A percentile compares a stretch with the other conserved stretches of the same genome.
phyloP scores from a whole-genome alignment of 2,797 vertebrate genomes.

The Platyrinchus mystaceus region DNA sequence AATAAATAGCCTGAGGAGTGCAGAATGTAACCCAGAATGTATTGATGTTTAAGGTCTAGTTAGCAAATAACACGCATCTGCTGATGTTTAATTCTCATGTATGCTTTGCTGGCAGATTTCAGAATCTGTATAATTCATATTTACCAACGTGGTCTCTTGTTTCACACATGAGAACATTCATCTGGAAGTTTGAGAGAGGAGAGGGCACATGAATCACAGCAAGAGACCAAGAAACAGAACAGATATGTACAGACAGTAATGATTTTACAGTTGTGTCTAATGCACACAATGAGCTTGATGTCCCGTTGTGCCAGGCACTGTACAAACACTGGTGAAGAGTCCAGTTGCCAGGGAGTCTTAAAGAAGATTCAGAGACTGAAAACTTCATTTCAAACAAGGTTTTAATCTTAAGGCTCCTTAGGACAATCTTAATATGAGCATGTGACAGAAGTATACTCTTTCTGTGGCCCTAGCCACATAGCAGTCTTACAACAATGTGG shows the following conservation, averaged over 20 bases:
- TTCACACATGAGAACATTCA: conserved; percentile 11
- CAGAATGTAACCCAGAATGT: not conserved
- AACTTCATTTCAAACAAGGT: not conserved
- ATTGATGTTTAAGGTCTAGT: conserved; percentile 52
- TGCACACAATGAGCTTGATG: not conserved
- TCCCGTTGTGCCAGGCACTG: not conserved
- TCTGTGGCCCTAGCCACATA: not conserved
- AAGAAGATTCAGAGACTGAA: not conserved
- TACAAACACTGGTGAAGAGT: not conserved
- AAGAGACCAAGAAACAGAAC: not conserved
- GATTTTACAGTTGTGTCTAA: conserved; percentile 35
- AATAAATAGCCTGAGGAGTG: conserved; percentile 31
- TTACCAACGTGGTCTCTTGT: not conserved
- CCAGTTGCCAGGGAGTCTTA: not conserved
- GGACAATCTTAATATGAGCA: not conserved
- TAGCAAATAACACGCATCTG: conserved; percentile 47
- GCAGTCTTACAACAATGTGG: not conserved
- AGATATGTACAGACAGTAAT: not conserved
- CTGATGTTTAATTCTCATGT: conserved; percentile 54
- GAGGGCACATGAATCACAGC: not conserved
- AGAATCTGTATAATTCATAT: conserved; percentile 9
- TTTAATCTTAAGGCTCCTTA: not conserved
- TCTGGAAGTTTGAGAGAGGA: not conserved
- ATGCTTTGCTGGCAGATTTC: conserved; percentile 12
- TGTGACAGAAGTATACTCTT: not conserved